Base-by-base conservation (phyloP, 2,888 invertebrate species). In the Elegia similella region DNA sequence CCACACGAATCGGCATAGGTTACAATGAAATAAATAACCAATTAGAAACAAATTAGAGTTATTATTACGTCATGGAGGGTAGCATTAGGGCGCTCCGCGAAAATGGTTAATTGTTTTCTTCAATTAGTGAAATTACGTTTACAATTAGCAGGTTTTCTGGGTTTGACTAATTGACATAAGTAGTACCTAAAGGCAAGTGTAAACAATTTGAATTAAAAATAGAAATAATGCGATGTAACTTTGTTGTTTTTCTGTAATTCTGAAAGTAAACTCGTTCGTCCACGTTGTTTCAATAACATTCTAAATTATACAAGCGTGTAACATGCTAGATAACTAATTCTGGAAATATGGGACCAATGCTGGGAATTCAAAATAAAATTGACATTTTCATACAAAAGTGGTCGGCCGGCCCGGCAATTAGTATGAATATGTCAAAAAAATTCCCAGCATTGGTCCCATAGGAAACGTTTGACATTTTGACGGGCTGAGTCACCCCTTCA, bases 11-110 rank as follows among this genome's bases (percentile, higher is more conserved):
- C 44, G 46, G 54, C 54, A 46, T 44, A 55, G 43, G 54, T 55
- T 55, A 55, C 64, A 66, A 65, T 66, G 68, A 69, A 62, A 70
- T 63, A 70, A 70, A 67, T 64, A 66, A 67, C 67, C 67, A 78
- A 75, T 69, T 70, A 69, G 59, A 64, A 68, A 62, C 64, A 64
- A 70, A 73, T 70, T 70, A 63, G 65, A 30, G 30, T 42, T 42
- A 56, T 56, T 56, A 56, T 48, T 48, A 48, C 42, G 42, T 56
- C 48, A 56, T 23, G 42, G 34, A 55, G 46, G 44, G 23, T 15
- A 48, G 15, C 17, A 29, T 42, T 56, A 42, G 42, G 17, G 10
- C 17, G 10, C 46, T 34, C 12, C 38, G n/a, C 42, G 48, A 56
- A 48, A 15, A 29, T 42, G 42, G 15, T 48, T 56, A 48, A 55